Percentiles rank a stretch among this genome's conserved stretches.
phyloP scores from a whole-genome alignment of 1,140 invertebrate genomes.

The Babylonia areolata region DNA sequence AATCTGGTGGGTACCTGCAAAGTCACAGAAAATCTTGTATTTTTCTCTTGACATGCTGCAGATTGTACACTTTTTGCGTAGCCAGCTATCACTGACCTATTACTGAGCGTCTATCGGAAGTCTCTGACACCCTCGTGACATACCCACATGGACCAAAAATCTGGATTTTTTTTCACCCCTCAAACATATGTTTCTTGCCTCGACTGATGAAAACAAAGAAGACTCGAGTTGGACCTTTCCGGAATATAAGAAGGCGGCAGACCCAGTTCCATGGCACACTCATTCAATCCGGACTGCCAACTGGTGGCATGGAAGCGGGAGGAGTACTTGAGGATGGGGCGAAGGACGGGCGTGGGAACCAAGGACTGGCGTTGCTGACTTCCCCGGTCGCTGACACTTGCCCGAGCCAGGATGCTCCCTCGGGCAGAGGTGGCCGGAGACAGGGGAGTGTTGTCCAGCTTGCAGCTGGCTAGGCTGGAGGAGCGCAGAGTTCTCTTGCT shows the following conservation, averaged over 20 bases:
- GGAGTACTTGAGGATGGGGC: constrained; percentile 26
- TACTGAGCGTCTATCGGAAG: too few species aligned
- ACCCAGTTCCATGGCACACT: not conserved
- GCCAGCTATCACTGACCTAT: too few species aligned
- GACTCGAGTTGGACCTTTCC: not conserved
- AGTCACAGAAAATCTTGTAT: too few species aligned
- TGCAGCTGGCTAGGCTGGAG: constrained; percentile 1
- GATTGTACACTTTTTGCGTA: too few species aligned
- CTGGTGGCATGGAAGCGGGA: not conserved
- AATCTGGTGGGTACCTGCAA: too few species aligned
- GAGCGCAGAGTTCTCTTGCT: constrained; percentile 23
- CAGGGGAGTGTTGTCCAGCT: not conserved
- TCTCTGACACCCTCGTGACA: too few species aligned
- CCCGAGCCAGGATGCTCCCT: not conserved
- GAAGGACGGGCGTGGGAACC: not conserved
- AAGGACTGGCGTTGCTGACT: not conserved
- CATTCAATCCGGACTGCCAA: not conserved
- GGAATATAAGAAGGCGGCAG: not conserved
- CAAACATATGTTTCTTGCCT: not conserved
- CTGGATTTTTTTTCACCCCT: too few species aligned
- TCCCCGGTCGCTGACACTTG: not conserved
- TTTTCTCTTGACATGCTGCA: too few species aligned
- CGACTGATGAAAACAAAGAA: not conserved
- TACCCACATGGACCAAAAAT: too few species aligned
- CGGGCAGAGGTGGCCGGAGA: not conserved